These are phyloP conservation scores for Saxidomus purpurata DNA, from an alignment of 1,140 invertebrate species.

Conservation along the genomic window DNA sequence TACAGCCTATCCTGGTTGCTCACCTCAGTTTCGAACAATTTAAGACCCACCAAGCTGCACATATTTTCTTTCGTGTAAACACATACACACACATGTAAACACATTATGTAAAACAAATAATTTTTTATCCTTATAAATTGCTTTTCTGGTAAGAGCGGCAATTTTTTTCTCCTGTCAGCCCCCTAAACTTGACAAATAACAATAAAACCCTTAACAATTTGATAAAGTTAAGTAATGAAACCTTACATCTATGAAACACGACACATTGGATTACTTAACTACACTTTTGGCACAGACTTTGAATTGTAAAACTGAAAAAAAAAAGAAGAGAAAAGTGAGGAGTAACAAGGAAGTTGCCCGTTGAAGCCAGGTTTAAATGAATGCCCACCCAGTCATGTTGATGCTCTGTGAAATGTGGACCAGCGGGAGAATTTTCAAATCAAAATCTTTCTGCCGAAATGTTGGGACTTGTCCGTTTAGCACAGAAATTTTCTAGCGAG, in stretches of 20 bases:
- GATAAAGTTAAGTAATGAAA: not conserved
- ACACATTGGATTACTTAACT: not conserved
- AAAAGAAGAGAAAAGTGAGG: not conserved
- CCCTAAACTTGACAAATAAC: not conserved
- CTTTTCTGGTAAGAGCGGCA: not conserved
- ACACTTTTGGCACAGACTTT: not conserved
- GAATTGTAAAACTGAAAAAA: not conserved
- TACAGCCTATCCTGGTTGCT: too few relatives aligned
- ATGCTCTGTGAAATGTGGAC: not conserved
- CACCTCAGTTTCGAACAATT: too few relatives aligned
- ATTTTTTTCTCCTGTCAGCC: not conserved
- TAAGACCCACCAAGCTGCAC: too few relatives aligned
- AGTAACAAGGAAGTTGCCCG: not conserved
- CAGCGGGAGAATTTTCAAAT: not conserved
- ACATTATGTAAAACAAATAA: too few relatives aligned
- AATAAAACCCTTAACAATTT: not conserved
- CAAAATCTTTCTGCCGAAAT: slow-evolving; percentile 37
- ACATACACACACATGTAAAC: too few relatives aligned
- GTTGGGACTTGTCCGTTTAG: not conserved
- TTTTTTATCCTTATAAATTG: too few relatives aligned
- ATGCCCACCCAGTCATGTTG: slow-evolving; percentile 40
- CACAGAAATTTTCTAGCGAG: not conserved
- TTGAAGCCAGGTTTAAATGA: slow-evolving; percentile 49
- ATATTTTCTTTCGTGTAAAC: too few relatives aligned
- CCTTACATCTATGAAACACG: slow-evolving; percentile 4